Base-by-base conservation (phyloP, 2,888 invertebrate species). In the Eurois occulta region DNA sequence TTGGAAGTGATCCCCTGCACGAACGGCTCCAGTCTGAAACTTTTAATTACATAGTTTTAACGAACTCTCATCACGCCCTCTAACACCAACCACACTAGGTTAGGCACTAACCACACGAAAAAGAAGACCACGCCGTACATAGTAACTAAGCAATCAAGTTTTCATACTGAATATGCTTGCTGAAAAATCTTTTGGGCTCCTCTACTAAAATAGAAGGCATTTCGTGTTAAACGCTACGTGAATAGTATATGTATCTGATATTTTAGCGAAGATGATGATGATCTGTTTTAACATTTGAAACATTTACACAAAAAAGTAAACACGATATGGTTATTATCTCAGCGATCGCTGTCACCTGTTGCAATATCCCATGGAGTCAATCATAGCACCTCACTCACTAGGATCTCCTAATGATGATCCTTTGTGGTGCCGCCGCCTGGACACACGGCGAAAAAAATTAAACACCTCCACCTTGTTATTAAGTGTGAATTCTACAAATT, bases 401-500 rank as follows among this genome's bases (percentile, higher is more conserved):
- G 62, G 62, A 71, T 73, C 83, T 68, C 84, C 92, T 95, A 95
- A 96, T 95, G 94, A 94, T 93, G 87, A 75, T 86, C 92, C 93
- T 96, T 96, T 96, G 95, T 93, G 85, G 86, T 69, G 89, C 93
- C 94, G 95, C 93, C 92, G 85, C 89, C 89, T 91, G 90, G 88
- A 87, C 91, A 92, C 91, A 90, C 86, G 87, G 80, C 78, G 86
- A 91, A 93, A 94, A 94, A 93, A 93, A 90, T 85, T 90, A 91
- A 93, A 92, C 92, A 90, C 92, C 92, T 89, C 90, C 88, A 93
- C 91, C 94, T 95, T 92, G 94, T 96, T 96, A 96, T 96, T 96
- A 96, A 94, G 96, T 96, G 96, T 96, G 96, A 96, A 96, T 95
- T 94, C 94, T 94, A 95, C 95, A 96, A 96, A 96, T 95, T 94